Evolutionary conservation across 2,888 invertebrate species (phyloP), one percentile per base, ranked within the genome.

Genomic region (Agriotes lineatus): DNA sequence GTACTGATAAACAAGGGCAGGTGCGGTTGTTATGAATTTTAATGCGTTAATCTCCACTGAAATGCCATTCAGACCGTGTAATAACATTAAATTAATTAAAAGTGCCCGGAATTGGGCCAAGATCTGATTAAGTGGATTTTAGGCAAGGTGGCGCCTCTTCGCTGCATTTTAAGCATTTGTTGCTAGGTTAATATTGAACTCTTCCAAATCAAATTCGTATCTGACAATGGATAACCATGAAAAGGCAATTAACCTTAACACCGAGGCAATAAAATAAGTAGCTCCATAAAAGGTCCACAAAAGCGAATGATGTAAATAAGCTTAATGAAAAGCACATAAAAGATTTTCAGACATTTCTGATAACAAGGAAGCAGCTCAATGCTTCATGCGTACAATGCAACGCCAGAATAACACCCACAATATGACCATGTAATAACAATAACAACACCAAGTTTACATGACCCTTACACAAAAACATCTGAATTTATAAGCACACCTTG

Each of bases 351-450:
- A 33, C 4, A 10, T 50, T 50, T 33, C 14, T 9, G 50, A 50
- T 50, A 50, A 25, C 18, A 50, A 12, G 5, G n/a, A 50, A 14
- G 30, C 50, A 1, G 14, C 30, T 30, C 20, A 50, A 20, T 50
- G 50, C 50, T 50, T 50, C 20, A 50, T 50, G 50, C 20, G 30
- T 33, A 50, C 19, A 50, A 50, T 33, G 30, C 19, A 50, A 50
- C 50, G 30, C 10, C 14, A 30, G 20, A 50, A 2, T 25, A 9
- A 50, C 50, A 50, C 50, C 50, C 16, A 50, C 50, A 50, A 30
- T 25, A 50, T 20, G 30, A 45, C 50, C 50, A 9, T 50, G 50
- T 50, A 50, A 50, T 50, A 50, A 50, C 50, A 50, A 50, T 50
- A 50, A 50, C 50, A 10, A 50, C 50, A 30, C 33, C 50, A 9